phyloP scores from a whole-genome alignment of 2,888 invertebrate species.

The Tetranychus piercei region DNA sequence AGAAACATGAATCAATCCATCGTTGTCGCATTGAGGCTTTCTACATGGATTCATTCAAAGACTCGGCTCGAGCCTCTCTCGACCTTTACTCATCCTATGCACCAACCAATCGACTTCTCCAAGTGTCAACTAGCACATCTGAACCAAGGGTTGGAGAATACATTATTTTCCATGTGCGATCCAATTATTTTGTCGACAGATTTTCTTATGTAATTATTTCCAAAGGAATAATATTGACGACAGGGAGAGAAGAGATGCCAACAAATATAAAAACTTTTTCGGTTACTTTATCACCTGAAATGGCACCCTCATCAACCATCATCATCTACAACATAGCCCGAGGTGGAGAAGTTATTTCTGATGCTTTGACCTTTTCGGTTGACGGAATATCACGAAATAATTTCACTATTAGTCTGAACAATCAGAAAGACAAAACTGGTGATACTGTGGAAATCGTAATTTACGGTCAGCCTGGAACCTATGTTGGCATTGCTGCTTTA shows the following conservation, averaged over 20 bases:
- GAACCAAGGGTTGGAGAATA: constrained; percentile 72
- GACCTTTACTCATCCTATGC: constrained; percentile 59
- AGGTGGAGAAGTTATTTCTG: constrained; percentile 67
- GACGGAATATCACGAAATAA: constrained; percentile 84
- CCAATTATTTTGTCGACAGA: constrained; percentile 68
- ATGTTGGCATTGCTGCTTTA: constrained; percentile 74
- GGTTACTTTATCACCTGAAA: constrained; percentile 35
- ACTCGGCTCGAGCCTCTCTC: constrained; percentile 48
- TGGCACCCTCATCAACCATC: constrained; percentile 70
- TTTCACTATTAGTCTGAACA: constrained; percentile 46
- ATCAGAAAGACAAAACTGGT: constrained; percentile 77
- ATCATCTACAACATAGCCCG: constrained; percentile 65
- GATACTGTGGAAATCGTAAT: constrained; percentile 82
- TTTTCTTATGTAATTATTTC: constrained; percentile 76
- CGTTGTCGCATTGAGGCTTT: constrained; percentile 36
- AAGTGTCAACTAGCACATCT: constrained; percentile 64
- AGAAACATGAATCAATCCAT: constrained; percentile 20
- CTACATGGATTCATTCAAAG: constrained; percentile 47
- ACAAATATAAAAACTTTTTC: constrained; percentile 38
- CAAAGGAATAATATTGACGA: constrained; percentile 69
- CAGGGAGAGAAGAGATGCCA: constrained; percentile 65
- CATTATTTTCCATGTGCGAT: constrained; percentile 77
- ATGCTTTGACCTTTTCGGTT: constrained; percentile 86
- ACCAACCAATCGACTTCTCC: constrained; percentile 59
- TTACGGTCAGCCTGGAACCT: constrained; percentile 80